Evolutionary conservation across 2,113 vertebrate genomes (phyloP).

Genomic region (Aplodontia rufa): DNA sequence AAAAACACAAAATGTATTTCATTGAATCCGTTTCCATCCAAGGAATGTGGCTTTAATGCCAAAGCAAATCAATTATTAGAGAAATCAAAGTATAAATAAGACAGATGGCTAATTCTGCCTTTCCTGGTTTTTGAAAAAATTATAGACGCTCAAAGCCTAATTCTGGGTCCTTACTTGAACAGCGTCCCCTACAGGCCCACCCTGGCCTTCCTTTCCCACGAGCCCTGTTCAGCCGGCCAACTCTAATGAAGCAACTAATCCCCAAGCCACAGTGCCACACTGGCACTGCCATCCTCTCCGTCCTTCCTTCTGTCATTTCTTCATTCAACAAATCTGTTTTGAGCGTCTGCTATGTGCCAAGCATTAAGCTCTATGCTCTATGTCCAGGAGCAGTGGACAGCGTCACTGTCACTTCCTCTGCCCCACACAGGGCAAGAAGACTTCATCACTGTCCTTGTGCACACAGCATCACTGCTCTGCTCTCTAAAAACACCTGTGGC

Average conservation of each 20-base stretch:
- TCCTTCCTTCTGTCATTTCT: not conserved
- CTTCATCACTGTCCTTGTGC: fast-evolving
- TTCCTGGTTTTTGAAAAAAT: not conserved
- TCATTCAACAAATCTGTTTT: not conserved
- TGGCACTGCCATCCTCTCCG: not conserved
- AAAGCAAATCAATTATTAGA: not conserved
- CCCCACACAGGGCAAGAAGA: not conserved
- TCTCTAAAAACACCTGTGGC: not conserved
- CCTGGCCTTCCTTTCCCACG: no score
- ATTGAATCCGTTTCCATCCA: not conserved
- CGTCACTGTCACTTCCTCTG: fast-evolving
- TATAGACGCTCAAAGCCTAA: not conserved
- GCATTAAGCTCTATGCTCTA: not conserved
- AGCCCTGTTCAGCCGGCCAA: not conserved
- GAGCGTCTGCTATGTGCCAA: not conserved
- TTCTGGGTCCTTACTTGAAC: not conserved
- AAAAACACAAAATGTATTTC: not conserved
- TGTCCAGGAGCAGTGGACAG: not conserved
- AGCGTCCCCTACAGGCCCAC: not conserved
- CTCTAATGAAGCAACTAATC: no score
- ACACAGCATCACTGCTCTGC: not conserved
- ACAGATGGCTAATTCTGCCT: not conserved
- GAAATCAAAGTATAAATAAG: not conserved
- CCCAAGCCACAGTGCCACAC: fast-evolving
- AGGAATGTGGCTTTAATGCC: fast-evolving